Percentiles rank a stretch among this genome's conserved stretches.
Conservation (phyloP, 1,140 invertebrate species). For the Brachionus rubens region DNA sequence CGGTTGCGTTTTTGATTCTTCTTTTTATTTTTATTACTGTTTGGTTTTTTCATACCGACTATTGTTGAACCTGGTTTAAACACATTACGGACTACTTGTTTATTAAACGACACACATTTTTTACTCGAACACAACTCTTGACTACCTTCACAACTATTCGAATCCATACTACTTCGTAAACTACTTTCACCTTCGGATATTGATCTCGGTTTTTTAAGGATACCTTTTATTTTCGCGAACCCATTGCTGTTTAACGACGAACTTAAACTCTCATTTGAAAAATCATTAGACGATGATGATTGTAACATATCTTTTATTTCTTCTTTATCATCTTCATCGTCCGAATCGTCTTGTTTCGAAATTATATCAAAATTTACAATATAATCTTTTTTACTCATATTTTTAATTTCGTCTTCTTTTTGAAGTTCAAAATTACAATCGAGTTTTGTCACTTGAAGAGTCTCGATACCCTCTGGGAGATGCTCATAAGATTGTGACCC, state of each 20-base stretch:
- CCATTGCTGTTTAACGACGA: background rate
- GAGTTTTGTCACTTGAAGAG: no score
- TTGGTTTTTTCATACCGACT: conserved; percentile 36
- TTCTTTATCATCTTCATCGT: background rate
- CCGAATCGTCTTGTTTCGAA: background rate
- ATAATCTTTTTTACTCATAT: conserved; percentile 13
- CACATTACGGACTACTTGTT: conserved; percentile 33
- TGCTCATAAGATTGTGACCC: no score
- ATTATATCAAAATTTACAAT: conserved; percentile 17
- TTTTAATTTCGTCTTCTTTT: background rate
- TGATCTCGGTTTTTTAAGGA: conserved; percentile 29
- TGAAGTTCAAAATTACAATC: no score
- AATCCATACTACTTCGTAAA: background rate
- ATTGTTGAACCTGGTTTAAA: conserved; percentile 44
- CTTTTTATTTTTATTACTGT: conserved; percentile 18
- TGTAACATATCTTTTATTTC: background rate
- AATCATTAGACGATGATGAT: background rate
- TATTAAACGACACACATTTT: conserved; percentile 44
- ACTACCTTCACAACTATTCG: conserved; percentile 18
- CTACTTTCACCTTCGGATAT: conserved; percentile 30
- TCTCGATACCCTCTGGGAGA: no score
- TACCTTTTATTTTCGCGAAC: conserved; percentile 28
- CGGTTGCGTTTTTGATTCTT: conserved; percentile 41
- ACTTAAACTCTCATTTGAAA: background rate
- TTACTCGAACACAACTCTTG: conserved; percentile 2